Evolutionary conservation across 2,888 invertebrate species (phyloP).

Genomic region (Agapetus fuscipes): DNA sequence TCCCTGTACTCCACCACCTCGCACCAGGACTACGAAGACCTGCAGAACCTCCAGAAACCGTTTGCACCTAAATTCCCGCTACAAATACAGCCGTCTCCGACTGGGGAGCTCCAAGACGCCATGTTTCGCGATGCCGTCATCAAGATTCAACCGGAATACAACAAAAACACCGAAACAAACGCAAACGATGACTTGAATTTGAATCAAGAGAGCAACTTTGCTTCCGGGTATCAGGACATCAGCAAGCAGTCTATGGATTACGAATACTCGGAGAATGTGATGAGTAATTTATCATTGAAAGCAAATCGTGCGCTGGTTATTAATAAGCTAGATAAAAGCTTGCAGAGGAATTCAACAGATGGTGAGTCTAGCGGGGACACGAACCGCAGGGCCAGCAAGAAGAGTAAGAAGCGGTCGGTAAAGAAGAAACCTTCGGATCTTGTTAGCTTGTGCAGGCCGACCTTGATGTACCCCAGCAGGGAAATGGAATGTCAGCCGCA

Average conservation of each 20-base stretch:
- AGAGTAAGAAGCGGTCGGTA: too few species aligned
- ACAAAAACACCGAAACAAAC: too few species aligned
- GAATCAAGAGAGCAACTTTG: background rate
- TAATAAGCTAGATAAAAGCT: too few species aligned
- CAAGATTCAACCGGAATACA: constrained; percentile 1
- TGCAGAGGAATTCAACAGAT: too few species aligned
- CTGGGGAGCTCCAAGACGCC: background rate
- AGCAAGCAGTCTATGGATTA: constrained; percentile 32
- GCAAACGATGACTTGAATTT: too few species aligned
- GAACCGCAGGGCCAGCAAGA: background rate
- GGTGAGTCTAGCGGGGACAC: background rate
- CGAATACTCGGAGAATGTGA: constrained; percentile 25
- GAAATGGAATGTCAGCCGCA: too few species aligned
- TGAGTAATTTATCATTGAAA: constrained; percentile 1
- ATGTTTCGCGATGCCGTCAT: background rate
- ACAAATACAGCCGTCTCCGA: constrained; percentile 1
- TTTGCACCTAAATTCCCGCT: constrained; percentile 23
- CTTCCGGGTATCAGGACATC: constrained; percentile 40
- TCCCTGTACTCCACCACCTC: constrained; percentile 33
- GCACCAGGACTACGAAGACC: constrained; percentile 22
- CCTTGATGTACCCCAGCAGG: constrained; percentile 15
- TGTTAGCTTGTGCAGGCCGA: constrained; percentile 16
- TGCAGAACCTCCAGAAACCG: constrained; percentile 33
- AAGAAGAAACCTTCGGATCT: constrained; percentile 13
- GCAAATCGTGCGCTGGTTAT: too few species aligned